These are phyloP conservation scores for Scaptomyza parva DNA, from an alignment of 2,888 invertebrate genomes.

Conservation along the genomic window DNA sequence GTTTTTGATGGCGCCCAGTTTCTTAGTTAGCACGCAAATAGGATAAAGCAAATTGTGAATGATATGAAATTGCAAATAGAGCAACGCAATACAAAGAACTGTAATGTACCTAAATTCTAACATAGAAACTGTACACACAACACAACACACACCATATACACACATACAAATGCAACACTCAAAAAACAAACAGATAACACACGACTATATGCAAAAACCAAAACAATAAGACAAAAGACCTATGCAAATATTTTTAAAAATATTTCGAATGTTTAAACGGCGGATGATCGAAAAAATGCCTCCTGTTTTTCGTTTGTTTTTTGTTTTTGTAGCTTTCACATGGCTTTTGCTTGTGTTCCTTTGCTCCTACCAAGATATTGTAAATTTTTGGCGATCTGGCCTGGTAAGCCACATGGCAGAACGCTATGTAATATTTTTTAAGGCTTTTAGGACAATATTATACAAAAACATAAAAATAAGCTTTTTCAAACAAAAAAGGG, in stretches of 20 bases:
- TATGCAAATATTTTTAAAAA: constrained; percentile 49
- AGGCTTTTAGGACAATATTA: constrained; percentile 77
- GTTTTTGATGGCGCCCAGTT: constrained; percentile 47
- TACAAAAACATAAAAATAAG: constrained; percentile 50
- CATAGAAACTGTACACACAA: constrained; percentile 47
- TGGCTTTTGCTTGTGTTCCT: constrained; percentile 76
- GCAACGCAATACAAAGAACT: constrained; percentile 64
- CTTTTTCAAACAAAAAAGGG: constrained; percentile 30
- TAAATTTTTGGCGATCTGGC: constrained; percentile 36
- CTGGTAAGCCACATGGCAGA: constrained; percentile 23
- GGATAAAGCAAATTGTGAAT: constrained; percentile 30
- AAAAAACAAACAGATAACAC: constrained; percentile 13
- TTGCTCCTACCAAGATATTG: constrained; percentile 63
- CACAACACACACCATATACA: constrained; percentile 17
- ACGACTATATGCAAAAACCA: constrained; percentile 18
- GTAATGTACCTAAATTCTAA: constrained; percentile 69
- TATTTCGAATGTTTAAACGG: constrained; percentile 51
- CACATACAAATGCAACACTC: constrained; percentile 12
- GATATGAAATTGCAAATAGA: constrained; percentile 28
- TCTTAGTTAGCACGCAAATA: constrained; percentile 54
- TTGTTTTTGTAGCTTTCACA: constrained; percentile 58
- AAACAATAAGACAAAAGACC: constrained; percentile 35
- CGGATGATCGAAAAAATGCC: no score
- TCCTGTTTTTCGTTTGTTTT: constrained; percentile 51
- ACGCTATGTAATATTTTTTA: constrained; percentile 62